Percentiles rank a stretch among this genome's conserved stretches.
These are phyloP conservation scores for Okamejei kenojei DNA, from an alignment of 2,797 vertebrate genomes.

Conservation along the genomic window DNA sequence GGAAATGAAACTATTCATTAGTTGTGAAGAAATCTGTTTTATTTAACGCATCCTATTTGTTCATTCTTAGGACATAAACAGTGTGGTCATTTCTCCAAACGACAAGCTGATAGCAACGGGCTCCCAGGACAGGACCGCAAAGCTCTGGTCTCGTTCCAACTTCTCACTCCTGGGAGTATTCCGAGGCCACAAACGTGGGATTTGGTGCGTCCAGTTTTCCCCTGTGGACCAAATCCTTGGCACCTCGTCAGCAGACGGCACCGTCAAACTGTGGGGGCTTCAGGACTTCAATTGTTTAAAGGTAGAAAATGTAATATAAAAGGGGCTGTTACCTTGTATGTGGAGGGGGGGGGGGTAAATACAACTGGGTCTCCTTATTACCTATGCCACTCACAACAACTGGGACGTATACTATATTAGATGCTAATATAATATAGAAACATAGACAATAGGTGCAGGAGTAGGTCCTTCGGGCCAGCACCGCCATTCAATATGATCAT, in stretches of 20 bases:
- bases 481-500: too few relatives aligned
- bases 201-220: constrained; percentile 93
- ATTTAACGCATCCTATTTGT: neutral
- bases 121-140: constrained; percentile 86
- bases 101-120: constrained; percentile 87
- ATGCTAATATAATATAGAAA: too few relatives aligned
- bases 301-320: constrained; percentile 52
- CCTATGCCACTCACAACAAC: too few relatives aligned
- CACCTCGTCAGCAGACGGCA: constrained; percentile 82
- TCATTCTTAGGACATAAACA: constrained; percentile 78
- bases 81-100: constrained; percentile 81
- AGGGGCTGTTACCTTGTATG: neutral
- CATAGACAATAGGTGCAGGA: too few relatives aligned
- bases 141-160: constrained; percentile 73
- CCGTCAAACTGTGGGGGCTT: constrained; percentile 81
- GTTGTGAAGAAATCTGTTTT: neutral
- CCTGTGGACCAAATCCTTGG: constrained; percentile 84
- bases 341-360: neutral
- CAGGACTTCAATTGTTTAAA: constrained; percentile 91
- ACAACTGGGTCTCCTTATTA: neutral
- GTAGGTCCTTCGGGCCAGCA: too few relatives aligned
- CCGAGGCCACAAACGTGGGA: constrained; percentile 76
- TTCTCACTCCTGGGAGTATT: constrained; percentile 74
- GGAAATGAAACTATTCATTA: neutral
- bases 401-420: too few relatives aligned